Evolutionary conservation across 2,113 vertebrate genomes (phyloP), one percentile per base, ranked within the genome.

Genomic region (Origma solitaria): DNA sequence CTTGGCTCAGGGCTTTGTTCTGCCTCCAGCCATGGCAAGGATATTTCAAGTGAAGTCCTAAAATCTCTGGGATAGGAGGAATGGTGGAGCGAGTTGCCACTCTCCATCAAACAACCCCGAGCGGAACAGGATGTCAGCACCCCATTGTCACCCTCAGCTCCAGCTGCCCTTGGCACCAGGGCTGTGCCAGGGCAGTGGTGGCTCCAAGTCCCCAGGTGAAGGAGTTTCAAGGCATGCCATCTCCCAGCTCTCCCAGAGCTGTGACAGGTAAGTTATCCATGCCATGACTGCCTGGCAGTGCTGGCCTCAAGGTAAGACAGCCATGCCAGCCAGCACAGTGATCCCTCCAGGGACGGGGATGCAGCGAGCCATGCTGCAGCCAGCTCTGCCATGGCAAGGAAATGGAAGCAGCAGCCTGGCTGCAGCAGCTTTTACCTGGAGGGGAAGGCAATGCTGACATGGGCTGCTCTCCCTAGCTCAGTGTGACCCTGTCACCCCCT

Each of bases 81-180:
- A 87, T 50, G 70, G 65, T 33, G 37, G 56, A 92, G 42, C 0
- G 0, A 88, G 51, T 35, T 38, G 31, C 72, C 35, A 68, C 15
- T 68, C n/a, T 65, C 64, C 54, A 56, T 82, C 54, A 19, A 70
- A 37, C 27, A 65, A 31, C 23, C 10, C 30, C 0, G 2, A 54
- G 23, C 27, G 72, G 42, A 73, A 38, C 4, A 37, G 56, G 25
- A 65, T 11, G 35, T 19, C 71, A 77, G 30, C 42, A 53, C 2
- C 22, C 45, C 19, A 2, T 10, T 40, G 51, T 25, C 56, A 72
- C 47, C 68, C 71, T 60, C 5, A 2, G 14, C 61, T 40, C 60
- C 54, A 49, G 42, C 37, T 10, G 7, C 58, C 64, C 0, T 0
- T 2, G 3, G 56, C 86, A 77, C 69, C 0, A 0, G 38, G 50